Base-by-base conservation (phyloP, 1,140 invertebrate genomes). In the Agrypnia vestita region DNA sequence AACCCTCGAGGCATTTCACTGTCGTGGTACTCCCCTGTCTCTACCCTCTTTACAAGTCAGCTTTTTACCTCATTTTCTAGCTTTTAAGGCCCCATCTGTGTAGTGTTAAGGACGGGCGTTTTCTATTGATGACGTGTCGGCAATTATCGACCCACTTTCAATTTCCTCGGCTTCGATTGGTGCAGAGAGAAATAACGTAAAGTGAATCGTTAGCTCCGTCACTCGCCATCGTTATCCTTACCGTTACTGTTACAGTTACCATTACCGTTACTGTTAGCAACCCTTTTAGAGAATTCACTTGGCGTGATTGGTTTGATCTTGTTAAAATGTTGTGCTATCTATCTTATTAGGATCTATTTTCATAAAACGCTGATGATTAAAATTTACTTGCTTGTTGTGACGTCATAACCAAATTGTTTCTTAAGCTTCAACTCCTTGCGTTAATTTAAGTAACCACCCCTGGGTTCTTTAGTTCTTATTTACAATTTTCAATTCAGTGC, bases 181-280 rank as follows among this genome's bases (percentile, higher is more conserved):
- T 25, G 43, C 21, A 71, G 47, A 71, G 67, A 49, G 67, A 49
- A 71, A 71, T 71, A 71, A 71, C 46, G 67, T 43, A 71, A 71
- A 71, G 46, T 46, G 67, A 71, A 47, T 71, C 67, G 67, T 47
- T 49, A 71, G 15, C 17, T 64, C 61, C 9, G 46, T 64, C 19
- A 35, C 61, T 59, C 15, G 8, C 21, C 35, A 44, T 13, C 49
- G 49, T 43, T 64, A 35, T 35, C 49, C 19, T 64, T 64, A 64
- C 61, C 61, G 13, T 19, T 51, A 13, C 61, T 19, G 9, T 59
- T 59, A 59, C 21, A 1, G 61, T 13, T 43, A 13, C 61, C 61
- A 21, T 59, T 59, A 59, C 21, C 17, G 61, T 13, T 43, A n/a
- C 61, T 59, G 55, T 9, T 64, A 19, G 61, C 67, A 17, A 47